Conservation (phyloP, 2,113 vertebrate genomes). For the Mesocricetus auratus region DNA sequence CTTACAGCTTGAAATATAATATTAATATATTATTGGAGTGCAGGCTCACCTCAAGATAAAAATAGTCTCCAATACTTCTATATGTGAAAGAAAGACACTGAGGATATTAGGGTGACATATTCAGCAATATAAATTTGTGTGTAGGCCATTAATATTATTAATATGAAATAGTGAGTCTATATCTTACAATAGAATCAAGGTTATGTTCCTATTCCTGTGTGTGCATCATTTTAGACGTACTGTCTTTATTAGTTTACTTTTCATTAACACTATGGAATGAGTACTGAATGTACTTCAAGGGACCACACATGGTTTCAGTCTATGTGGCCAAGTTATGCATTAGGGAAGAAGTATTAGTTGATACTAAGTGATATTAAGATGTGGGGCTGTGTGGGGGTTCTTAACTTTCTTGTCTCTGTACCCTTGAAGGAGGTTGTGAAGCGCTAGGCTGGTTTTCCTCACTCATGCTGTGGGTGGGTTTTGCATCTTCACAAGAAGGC, state of each 20-base stretch:
- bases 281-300: background rate
- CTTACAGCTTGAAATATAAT: slow-evolving; percentile 71
- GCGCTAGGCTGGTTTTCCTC: fast-evolving
- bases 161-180: slow-evolving; percentile 11
- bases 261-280: background rate
- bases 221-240: background rate
- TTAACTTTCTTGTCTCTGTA: fast-evolving
- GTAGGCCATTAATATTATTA: background rate
- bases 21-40: slow-evolving; percentile 58
- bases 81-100: background rate
- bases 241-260: background rate
- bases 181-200: background rate
- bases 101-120: background rate
- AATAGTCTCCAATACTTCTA: slow-evolving; percentile 40
- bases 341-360: background rate
- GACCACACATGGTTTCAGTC: background rate
- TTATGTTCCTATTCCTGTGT: background rate
- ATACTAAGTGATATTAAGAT: background rate
- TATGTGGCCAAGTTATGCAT: background rate
- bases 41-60: slow-evolving; percentile 50
- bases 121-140: slow-evolving; percentile 31
- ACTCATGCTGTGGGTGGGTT: background rate
- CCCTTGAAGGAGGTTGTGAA: background rate
- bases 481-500: background rate
- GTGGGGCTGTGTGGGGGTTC: too few species aligned